Base-by-base conservation (phyloP, 2,113 vertebrate genomes). In the Podarcis raffonei region DNA sequence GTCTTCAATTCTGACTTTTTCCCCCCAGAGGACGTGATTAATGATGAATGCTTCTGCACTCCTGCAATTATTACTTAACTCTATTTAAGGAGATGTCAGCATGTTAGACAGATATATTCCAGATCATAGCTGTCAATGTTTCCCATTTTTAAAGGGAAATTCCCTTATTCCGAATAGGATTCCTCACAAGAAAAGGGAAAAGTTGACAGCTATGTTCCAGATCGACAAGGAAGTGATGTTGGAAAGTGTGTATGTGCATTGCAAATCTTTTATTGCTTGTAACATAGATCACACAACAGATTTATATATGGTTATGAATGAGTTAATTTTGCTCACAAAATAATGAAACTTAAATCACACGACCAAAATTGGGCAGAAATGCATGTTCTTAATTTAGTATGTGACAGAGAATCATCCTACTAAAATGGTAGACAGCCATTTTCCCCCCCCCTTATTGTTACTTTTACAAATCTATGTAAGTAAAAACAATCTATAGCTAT, bases 211-310 rank as follows among this genome's bases (percentile, higher is more conserved):
- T 84, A 78, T 23, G 71, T 89, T 72, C 74, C 84, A 79, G 74
- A 93, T 7, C 0, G 48, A 88, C 32, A 90, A 83, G 32, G 8
- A 93, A 91, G 0, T 87, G 8, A 72, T 91, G 32, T 57, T 90
- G 75, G 53, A 91, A 90, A 92, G 12, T 79, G 18, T 66, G 22
- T 30, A 9, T 72, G 62, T 66, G 77, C 18, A 35, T 87, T 88
- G 83, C 66, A 37, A 79, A 84, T 80, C 2, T 32, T 48, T 48
- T 42, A 3, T 86, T 37, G 80, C 85, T 88, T 76, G 32, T 82
- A 20, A 74, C 79, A 27, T 1, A 89, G 8, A 5, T 86, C 85
- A 57, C 75, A 90, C 89, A 3, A 4, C 53, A 53, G 15, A 75
- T 86, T 66, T 53, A 53, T 71, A 71, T 81, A 37, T 62, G 18